Evolutionary conservation across 2,113 vertebrate species (phyloP), one percentile per base, ranked within the genome.

Genomic region (Myiozetetes cayanensis): DNA sequence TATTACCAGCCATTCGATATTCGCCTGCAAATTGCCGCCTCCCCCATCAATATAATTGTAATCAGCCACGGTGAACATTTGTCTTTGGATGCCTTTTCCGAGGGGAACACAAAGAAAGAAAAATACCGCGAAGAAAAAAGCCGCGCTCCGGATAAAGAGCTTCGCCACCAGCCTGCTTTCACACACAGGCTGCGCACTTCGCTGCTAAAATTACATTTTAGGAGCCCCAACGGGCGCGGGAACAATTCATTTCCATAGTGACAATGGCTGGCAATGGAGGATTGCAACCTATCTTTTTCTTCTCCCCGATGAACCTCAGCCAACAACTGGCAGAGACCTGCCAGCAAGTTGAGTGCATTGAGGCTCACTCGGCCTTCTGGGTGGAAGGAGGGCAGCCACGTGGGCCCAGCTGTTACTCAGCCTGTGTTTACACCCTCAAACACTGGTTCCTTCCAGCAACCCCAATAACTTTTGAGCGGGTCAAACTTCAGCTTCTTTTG

Each of bases 171-270:
- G 95, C 68, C 94, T 68, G 86, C 92, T 96, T 93, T 94, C 92
- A 90, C 92, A 78, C 74, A 35, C 90, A 87, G 96, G 67, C 93
- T 91, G 94, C 4, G 41, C 93, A 90, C 96, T 96, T 97, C 93
- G 92, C 96, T 92, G 95, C 93, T 96, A 95, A 95, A 95, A 95
- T 93, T 84, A 92, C 95, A 70, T 93, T 94, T 93, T 17, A 88
- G 95, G 90, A 94, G 85, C 88, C 92, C 93, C 85, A 35, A 92
- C 27, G 49, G 90, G 93, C 5, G 17, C 8, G 0, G 95, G 93
- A 96, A 96, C 96, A 96, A 96, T 92, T 92, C 88, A 96, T 94
- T 96, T 87, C 92, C 90, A 90, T 62, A 92, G 94, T 92, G 96
- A 96, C 96, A 93, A 93, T 79, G 92, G 80, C 88, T 96, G 93